Conservation (phyloP, 2,797 vertebrate species). For the Gadopsis bispinosus region DNA sequence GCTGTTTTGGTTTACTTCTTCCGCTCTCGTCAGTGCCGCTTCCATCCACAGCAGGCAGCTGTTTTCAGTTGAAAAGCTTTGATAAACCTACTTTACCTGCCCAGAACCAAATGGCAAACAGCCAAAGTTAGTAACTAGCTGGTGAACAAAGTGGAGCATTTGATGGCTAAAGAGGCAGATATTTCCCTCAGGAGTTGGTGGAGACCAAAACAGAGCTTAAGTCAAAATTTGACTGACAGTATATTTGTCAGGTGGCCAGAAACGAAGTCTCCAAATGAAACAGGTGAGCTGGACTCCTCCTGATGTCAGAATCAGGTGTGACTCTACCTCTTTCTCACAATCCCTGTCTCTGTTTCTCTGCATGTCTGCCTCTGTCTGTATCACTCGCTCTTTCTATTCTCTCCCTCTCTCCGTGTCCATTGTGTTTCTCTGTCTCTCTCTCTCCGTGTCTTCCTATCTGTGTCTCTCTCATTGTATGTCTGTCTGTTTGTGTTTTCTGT, state of each 20-base stretch:
- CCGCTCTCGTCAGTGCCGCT: neutral
- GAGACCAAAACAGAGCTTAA: too few species aligned
- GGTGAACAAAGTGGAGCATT: slow-evolving; percentile 1
- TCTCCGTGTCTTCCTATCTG: too few species aligned
- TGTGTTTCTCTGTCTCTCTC: too few species aligned
- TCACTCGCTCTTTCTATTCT: too few species aligned
- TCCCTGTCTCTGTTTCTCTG: too few species aligned
- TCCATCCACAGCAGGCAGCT: neutral
- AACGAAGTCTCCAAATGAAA: neutral
- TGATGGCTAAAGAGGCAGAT: neutral
- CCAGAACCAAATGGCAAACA: neutral
- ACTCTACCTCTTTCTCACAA: too few species aligned
- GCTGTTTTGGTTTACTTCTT: neutral
- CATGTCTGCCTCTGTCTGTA: too few species aligned
- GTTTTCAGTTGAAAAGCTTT: neutral
- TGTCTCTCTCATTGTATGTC: too few species aligned
- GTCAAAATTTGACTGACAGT: neutral
- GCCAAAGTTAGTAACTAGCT: slow-evolving; percentile 3
- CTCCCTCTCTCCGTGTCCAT: too few species aligned
- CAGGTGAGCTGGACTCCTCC: neutral
- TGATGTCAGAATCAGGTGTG: slow-evolving; percentile 9
- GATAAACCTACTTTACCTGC: neutral
- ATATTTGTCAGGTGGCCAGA: slow-evolving; percentile 4
- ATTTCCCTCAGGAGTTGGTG: neutral
- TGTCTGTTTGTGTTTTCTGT: too few species aligned